Conservation (phyloP, 2,888 invertebrate genomes). For the Erebia palarica region DNA sequence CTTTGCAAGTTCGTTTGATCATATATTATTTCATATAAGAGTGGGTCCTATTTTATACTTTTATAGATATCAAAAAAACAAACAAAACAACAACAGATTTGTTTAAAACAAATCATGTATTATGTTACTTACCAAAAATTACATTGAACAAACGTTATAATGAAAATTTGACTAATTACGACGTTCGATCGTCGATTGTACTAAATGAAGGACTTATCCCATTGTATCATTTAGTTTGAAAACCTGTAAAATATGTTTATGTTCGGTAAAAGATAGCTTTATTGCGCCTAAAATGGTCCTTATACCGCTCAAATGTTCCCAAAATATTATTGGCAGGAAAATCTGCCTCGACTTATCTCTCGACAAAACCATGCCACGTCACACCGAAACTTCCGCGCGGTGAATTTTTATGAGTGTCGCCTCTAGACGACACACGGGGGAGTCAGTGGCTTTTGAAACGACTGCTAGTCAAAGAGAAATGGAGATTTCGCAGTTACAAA, state of each 20-base stretch:
- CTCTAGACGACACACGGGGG: slow-evolving; percentile 70
- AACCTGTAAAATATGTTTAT: not conserved
- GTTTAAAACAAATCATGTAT: too few species aligned
- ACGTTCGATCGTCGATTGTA: too few species aligned
- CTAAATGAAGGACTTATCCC: too few species aligned
- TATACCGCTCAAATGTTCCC: slow-evolving; percentile 38
- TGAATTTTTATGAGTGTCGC: slow-evolving; percentile 79
- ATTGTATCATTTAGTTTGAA: not conserved
- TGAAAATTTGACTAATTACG: too few species aligned
- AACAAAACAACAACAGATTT: too few species aligned
- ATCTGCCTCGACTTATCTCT: slow-evolving; percentile 39
- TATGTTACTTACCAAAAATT: too few species aligned
- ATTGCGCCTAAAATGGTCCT: slow-evolving; percentile 34
- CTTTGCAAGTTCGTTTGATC: too few species aligned
- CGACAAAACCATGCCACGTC: slow-evolving; percentile 55
- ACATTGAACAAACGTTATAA: too few species aligned
- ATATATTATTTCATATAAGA: too few species aligned
- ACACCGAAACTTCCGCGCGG: slow-evolving; percentile 65
- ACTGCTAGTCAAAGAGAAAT: slow-evolving; percentile 79
- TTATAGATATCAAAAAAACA: too few species aligned
- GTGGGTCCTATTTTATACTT: too few species aligned
- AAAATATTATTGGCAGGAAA: slow-evolving; percentile 58
- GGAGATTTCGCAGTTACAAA: slow-evolving; percentile 80
- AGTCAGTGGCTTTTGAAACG: slow-evolving; percentile 74
- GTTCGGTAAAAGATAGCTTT: slow-evolving; percentile 4